These are phyloP conservation scores for Saccostrea glomerata DNA, from an alignment of 1,140 invertebrate genomes.

Conservation along the genomic window DNA sequence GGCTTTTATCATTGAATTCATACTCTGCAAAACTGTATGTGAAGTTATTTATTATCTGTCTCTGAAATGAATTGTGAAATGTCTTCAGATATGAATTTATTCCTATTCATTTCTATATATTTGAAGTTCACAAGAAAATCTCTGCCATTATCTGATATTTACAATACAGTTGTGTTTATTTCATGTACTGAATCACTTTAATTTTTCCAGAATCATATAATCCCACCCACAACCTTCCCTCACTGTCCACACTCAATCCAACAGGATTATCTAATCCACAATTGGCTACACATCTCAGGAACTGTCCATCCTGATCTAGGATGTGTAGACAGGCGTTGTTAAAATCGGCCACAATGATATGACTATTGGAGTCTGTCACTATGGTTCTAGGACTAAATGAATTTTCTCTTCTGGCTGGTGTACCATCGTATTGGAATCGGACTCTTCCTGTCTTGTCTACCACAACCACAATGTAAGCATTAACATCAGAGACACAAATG, in stretches of 20 bases:
- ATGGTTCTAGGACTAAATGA: background rate
- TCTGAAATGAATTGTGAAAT: too few species aligned
- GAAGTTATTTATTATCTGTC: too few species aligned
- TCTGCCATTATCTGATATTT: too few species aligned
- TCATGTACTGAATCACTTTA: background rate
- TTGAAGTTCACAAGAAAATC: too few species aligned
- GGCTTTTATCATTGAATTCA: too few species aligned
- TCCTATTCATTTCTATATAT: too few species aligned
- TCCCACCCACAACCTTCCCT: background rate
- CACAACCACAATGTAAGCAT: background rate
- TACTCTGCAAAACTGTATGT: too few species aligned
- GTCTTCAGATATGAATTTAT: too few species aligned
- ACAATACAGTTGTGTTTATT: background rate
- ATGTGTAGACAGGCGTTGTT: background rate
- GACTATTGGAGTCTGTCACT: background rate
- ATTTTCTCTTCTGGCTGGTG: background rate
- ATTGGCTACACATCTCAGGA: background rate
- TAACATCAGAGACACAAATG: background rate
- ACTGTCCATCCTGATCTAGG: background rate
- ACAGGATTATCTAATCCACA: background rate
- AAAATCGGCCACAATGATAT: background rate
- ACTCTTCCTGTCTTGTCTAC: background rate
- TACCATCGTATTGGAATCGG: constrained; percentile 17
- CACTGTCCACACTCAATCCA: background rate
- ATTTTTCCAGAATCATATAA: background rate